These are phyloP conservation scores for Oreochromis mossambicus DNA, from an alignment of 2,797 vertebrate genomes.

Conservation along the genomic window DNA sequence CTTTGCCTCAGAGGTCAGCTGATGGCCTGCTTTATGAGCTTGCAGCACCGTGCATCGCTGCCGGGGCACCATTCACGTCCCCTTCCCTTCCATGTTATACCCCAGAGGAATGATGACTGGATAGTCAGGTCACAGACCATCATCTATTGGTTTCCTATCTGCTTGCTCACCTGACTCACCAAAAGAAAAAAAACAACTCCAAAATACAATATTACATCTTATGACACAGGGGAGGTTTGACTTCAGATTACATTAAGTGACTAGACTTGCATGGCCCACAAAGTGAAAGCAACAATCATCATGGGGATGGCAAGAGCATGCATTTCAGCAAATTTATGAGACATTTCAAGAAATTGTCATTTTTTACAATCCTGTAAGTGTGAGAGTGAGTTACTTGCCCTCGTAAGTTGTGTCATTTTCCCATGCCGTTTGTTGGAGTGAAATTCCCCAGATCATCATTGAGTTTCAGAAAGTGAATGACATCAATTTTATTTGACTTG, in stretches of 20 bases:
- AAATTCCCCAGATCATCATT: constrained; percentile 77
- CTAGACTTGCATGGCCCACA: constrained; percentile 79
- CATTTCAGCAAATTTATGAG: constrained; percentile 92
- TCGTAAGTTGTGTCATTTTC: constrained; percentile 83
- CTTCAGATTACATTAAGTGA: constrained; percentile 91
- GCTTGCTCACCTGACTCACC: constrained; percentile 44
- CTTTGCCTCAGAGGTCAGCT: constrained; percentile 83
- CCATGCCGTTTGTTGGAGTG: constrained; percentile 85
- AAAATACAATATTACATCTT: constrained; percentile 83
- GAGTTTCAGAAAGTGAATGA: constrained; percentile 73
- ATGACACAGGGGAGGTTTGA: constrained; percentile 78
- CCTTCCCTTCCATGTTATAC: constrained; percentile 3
- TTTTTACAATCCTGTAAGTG: constrained; percentile 97
- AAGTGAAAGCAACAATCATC: constrained; percentile 86
- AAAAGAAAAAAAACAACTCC: constrained; percentile 78
- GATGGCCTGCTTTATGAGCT: constrained; percentile 89
- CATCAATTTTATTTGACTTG: constrained; percentile 80
- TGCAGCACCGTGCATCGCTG: constrained; percentile 84
- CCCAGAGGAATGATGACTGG: constrained; percentile 61
- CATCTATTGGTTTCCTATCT: constrained; percentile 88
- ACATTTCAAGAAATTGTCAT: constrained; percentile 91
- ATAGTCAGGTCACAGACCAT: constrained; percentile 77
- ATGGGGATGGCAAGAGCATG: constrained; percentile 79
- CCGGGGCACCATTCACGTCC: constrained; percentile 63
- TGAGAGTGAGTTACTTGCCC: constrained; percentile 87